These are phyloP conservation scores for Taeniopygia guttata DNA, from an alignment of 2,797 vertebrate genomes.

Conservation along the genomic window DNA sequence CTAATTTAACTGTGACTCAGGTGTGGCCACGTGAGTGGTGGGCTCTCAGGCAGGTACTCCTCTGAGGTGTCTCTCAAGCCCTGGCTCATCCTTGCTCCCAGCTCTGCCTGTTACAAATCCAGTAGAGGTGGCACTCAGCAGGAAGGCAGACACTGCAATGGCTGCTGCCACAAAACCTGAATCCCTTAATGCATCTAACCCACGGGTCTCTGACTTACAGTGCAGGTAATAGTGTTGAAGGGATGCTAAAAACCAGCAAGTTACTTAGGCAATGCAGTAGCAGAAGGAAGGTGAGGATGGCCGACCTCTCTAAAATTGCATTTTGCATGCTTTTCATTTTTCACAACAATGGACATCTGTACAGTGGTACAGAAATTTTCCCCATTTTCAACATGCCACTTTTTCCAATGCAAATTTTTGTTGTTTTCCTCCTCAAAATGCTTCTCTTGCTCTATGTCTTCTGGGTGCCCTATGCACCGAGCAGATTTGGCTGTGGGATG, in stretches of 20 bases:
- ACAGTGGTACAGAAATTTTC: not conserved
- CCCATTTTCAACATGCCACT: not conserved
- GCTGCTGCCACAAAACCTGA: not conserved
- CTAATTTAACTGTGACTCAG: not conserved
- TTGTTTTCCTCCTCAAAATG: not conserved
- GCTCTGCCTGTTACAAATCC: not conserved
- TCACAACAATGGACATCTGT: not conserved
- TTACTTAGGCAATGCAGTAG: not conserved
- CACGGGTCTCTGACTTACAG: not conserved
- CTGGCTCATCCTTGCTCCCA: not conserved
- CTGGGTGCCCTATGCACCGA: accelerated
- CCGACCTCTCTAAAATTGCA: not conserved
- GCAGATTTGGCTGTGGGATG: accelerated
- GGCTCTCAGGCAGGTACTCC: not conserved
- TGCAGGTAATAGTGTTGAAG: not conserved
- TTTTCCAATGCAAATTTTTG: not conserved
- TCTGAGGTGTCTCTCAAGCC: not conserved
- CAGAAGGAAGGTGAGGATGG: not conserved
- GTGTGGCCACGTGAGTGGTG: accelerated
- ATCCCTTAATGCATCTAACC: not conserved
- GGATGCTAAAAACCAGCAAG: not conserved
- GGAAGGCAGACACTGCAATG: not conserved
- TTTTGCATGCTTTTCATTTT: not conserved
- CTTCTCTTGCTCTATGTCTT: not conserved
- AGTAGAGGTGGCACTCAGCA: accelerated